These are phyloP conservation scores for Dicerorhinus sumatrensis DNA, from an alignment of 2,113 vertebrate genomes.

Conservation along the genomic window DNA sequence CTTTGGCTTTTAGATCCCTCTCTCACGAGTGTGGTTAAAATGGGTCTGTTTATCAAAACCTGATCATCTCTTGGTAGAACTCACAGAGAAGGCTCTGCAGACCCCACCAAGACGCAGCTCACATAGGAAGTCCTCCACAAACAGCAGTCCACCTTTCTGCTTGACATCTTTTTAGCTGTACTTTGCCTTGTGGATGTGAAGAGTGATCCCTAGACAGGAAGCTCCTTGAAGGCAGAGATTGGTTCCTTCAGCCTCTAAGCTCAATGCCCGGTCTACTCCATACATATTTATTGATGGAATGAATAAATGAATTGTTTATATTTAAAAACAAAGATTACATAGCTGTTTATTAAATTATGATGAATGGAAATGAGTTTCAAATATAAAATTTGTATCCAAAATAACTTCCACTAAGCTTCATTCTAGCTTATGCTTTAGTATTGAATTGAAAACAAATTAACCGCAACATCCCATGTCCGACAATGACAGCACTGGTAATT, in stretches of 20 bases:
- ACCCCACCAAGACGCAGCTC: not conserved
- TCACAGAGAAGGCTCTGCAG: not conserved
- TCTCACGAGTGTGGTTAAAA: not conserved
- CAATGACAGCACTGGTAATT: not conserved
- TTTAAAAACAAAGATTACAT: not conserved
- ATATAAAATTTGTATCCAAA: slow-evolving; percentile 9
- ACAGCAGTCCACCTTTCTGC: not conserved
- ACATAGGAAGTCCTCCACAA: not conserved
- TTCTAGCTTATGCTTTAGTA: not conserved
- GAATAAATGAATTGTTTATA: not conserved
- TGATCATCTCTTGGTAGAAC: not conserved
- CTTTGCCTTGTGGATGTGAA: not conserved
- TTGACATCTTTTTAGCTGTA: not conserved
- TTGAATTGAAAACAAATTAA: not conserved
- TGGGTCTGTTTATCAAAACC: not conserved
- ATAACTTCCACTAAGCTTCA: not conserved
- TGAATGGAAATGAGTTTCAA: not conserved
- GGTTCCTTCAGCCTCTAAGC: not conserved
- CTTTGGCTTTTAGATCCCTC: not conserved
- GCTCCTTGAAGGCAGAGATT: not conserved
- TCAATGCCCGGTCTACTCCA: not conserved
- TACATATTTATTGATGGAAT: not conserved
- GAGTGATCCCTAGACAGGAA: not conserved
- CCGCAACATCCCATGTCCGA: not conserved
- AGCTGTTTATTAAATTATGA: not conserved